A percentile compares a stretch with the other conserved stretches of the same genome.
Evolutionary conservation across 2,888 invertebrate species (phyloP).

Genomic region (Antitype chi): DNA sequence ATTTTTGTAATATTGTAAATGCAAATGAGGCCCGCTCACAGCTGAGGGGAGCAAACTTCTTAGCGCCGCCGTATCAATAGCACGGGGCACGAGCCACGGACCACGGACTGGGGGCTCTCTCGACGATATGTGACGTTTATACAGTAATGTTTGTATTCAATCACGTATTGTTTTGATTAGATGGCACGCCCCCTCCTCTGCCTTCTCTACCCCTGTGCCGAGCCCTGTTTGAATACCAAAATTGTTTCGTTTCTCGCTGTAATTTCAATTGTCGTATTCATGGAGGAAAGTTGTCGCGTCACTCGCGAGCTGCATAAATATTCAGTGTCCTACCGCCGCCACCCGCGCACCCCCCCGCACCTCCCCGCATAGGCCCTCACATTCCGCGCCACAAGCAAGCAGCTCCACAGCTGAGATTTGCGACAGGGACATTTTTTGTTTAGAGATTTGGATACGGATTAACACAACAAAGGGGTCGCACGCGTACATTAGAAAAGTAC

Average conservation of each 20-base stretch:
- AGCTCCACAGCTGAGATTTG: constrained; percentile 43
- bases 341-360: background rate
- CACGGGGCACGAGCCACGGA: background rate
- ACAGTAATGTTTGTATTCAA: constrained; percentile 68
- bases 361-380: constrained; percentile 1
- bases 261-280: constrained; percentile 78
- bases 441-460: constrained; percentile 58
- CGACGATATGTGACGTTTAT: constrained; percentile 32
- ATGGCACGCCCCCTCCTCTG: background rate
- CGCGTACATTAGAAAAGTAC: constrained; percentile 2
- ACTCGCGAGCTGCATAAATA: constrained; percentile 70
- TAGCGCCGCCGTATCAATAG: constrained; percentile 12
- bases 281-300: constrained; percentile 71
- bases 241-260: constrained; percentile 67
- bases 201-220: background rate
- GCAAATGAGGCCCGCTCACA: no score
- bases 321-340: constrained; percentile 59
- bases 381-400: background rate
- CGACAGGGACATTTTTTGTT: constrained; percentile 60
- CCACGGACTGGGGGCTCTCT: background rate
- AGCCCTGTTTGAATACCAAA: constrained; percentile 66
- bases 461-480: constrained; percentile 22
- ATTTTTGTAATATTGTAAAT: background rate
- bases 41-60: constrained; percentile 18
- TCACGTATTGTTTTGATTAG: constrained; percentile 66